These are phyloP conservation scores for Zaprionus tsacasi DNA, from an alignment of 1,140 invertebrate species.

Conservation along the genomic window DNA sequence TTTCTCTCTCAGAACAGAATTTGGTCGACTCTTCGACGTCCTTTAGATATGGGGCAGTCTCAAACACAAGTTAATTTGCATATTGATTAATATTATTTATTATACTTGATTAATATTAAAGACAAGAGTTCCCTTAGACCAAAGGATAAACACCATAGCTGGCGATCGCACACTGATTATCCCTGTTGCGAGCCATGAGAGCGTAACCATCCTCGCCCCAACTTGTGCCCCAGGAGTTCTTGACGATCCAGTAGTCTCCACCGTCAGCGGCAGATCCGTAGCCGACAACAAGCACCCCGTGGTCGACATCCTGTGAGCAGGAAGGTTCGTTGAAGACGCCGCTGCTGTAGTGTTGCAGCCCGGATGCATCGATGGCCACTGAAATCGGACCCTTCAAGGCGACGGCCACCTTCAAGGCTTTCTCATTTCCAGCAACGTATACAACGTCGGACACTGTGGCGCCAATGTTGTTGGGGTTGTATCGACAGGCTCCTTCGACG, in stretches of 20 bases:
- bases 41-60: no score
- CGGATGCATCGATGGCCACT: conserved; percentile 19
- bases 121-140: not conserved
- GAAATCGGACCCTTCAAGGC: conserved; percentile 91
- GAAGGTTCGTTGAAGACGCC: conserved; percentile 19
- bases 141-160: conserved; percentile 16
- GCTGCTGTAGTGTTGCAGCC: conserved; percentile 11
- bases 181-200: conserved; percentile 86
- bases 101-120: not conserved
- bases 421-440: conserved; percentile 88
- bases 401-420: conserved; percentile 88
- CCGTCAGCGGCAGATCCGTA: conserved; percentile 88
- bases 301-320: conserved; percentile 83
- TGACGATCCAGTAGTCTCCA: conserved; percentile 87
- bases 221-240: conserved; percentile 86
- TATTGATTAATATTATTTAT: conserved; percentile 1
- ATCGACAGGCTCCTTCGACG: conserved; percentile 84
- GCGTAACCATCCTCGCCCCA: conserved; percentile 88
- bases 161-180: conserved; percentile 34
- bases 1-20: no score
- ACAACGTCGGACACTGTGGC: conserved; percentile 70
- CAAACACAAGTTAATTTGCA: conserved; percentile 43
- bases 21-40: no score
- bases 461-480: conserved; percentile 21
- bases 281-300: conserved; percentile 88